Base-by-base conservation (phyloP, 1,140 invertebrate species). In the Homarus americanus region DNA sequence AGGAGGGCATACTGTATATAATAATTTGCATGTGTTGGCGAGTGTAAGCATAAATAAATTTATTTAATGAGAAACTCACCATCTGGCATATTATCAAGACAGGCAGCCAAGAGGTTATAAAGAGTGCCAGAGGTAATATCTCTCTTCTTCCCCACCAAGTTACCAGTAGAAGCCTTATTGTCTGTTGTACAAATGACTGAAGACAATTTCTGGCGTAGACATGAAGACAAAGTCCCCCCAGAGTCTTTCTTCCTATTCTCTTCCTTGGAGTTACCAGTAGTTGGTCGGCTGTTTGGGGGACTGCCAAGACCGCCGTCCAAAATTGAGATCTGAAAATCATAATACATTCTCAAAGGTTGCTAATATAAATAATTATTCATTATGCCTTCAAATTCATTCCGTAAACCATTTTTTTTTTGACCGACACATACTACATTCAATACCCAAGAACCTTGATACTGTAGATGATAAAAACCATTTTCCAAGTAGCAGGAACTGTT, bases 51-150 rank as follows among this genome's bases (percentile, higher is more conserved):
- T 10, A 49, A 49, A 49, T 49, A 0, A 2, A 49, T 49, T 49
- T 7, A 49, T 58, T 58, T 58, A 24, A 24, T 58, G 17, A 24
- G 12, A 12, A 24, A 85, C 92, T 83, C 49, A 93, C 92, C 92
- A 87, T 93, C 92, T 32, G 93, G 93, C 92, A 93, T 93, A 53
- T 87, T 92, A 40, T 92, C 92, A 24, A 93, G 75, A 84, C 93
- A 93, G 2, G 93, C 80, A 72, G 87, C 89, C 34, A 93, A 66
- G 20, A 93, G 85, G 79, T 93, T 91, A 80, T 93, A 93, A 24
- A 94, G 80, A n/a, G 93, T 91, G 40, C 92, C 92, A 28, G 93
- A 93, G 53, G 93, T 93, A 58, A 93, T 93, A 2, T 89, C 86
- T 53, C 91, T 92, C 89, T 93, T 93, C 84, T 93, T 93, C 17